Percentiles rank a stretch among this genome's conserved stretches.
These are phyloP conservation scores for Hyposmocoma kahamanoa DNA, from an alignment of 1,140 invertebrate species.

Conservation along the genomic window DNA sequence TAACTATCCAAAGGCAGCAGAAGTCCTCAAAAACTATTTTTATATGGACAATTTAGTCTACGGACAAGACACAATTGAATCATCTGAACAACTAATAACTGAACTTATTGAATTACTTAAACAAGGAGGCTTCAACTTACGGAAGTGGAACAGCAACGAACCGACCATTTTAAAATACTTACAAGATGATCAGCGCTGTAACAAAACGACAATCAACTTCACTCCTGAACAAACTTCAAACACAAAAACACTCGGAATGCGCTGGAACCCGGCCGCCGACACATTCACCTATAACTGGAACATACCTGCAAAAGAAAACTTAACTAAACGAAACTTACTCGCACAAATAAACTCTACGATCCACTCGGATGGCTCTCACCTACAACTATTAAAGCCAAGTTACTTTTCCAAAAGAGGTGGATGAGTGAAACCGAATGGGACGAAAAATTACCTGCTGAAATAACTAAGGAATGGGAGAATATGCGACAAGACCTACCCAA, in stretches of 20 bases:
- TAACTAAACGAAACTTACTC: slow-evolving; percentile 19
- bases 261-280: slow-evolving; percentile 18
- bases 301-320: background rate
- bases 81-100: slow-evolving; percentile 18
- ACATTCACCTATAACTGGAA: slow-evolving; percentile 9
- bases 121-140: slow-evolving; percentile 20
- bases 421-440: slow-evolving; percentile 13
- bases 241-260: slow-evolving; percentile 16
- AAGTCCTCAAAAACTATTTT: slow-evolving; percentile 9
- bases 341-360: slow-evolving; percentile 38
- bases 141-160: slow-evolving; percentile 27
- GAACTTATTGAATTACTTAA: slow-evolving; percentile 25
- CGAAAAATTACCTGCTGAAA: slow-evolving; percentile 9
- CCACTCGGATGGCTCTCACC: slow-evolving; percentile 47
- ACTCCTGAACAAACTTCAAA: slow-evolving; percentile 9
- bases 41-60: slow-evolving; percentile 7
- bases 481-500: slow-evolving; percentile 2
- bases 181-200: background rate
- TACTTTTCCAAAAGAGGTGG: slow-evolving; percentile 59
- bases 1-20: slow-evolving; percentile 9
- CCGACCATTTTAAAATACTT: slow-evolving; percentile 1
- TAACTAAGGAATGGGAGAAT: slow-evolving; percentile 10
- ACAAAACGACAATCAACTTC: background rate
- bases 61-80: slow-evolving; percentile 7
- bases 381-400: slow-evolving; percentile 39